Evolutionary conservation across 2,888 invertebrate species (phyloP).

Genomic region (Lamellibrachia satsuma): DNA sequence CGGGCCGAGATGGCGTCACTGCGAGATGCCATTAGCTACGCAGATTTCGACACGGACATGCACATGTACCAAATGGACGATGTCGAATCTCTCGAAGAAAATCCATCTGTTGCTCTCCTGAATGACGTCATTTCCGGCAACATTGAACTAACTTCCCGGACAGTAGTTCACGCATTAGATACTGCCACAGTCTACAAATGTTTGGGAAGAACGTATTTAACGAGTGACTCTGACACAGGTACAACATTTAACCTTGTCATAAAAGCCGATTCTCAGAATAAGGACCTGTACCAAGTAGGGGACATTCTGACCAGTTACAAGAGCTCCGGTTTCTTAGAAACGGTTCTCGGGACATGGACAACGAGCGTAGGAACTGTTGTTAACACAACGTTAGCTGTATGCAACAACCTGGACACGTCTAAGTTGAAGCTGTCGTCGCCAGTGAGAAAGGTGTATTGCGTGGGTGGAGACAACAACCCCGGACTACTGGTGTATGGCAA

Average conservation of each 20-base stretch:
- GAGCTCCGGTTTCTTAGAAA: neutral
- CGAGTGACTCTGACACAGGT: neutral
- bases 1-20: neutral
- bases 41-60: neutral
- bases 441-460: neutral
- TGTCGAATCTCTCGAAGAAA: neutral
- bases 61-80: constrained; percentile 2
- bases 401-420: neutral
- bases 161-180: neutral
- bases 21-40: neutral
- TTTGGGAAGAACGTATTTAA: neutral
- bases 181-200: neutral
- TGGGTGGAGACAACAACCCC: neutral
- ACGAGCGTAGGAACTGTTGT: neutral
- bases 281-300: neutral
- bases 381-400: neutral
- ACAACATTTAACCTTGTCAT: neutral
- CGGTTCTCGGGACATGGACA: neutral
- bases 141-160: neutral
- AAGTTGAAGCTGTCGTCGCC: neutral
- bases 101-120: neutral
- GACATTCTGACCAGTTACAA: constrained; percentile 2
- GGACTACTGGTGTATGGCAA: neutral
- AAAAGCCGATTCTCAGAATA: neutral
- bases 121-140: constrained; percentile 2